Evolutionary conservation across 2,113 vertebrate genomes (phyloP), one percentile per base, ranked within the genome.

Genomic region (Excalfactoria chinensis): DNA sequence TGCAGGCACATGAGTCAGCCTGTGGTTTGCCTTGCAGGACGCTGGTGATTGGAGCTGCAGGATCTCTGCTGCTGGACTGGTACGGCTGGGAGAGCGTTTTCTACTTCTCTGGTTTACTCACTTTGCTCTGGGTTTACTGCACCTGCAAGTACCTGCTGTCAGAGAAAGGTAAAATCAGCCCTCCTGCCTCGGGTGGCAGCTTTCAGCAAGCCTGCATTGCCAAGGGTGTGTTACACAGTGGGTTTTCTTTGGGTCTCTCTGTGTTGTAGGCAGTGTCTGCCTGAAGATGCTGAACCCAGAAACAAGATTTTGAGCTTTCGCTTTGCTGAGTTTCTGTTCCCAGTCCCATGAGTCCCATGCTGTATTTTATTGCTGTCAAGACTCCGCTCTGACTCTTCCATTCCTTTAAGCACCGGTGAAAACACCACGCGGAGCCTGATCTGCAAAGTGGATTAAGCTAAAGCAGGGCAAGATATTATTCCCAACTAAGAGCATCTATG

Each of bases 41-140:
- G 0, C 95, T 99, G 95, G 95, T 99, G 97, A 99, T 98, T 0
- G 99, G 99, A 4, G 99, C 97, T 1, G 96, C 97, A 11, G 99
- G 99, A 44, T 99, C 99, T 30, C 97, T 99, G 69, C 98, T 99
- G 94, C 96, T 99, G 94, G 99, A 99, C 16, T 94, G 98, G 93
- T 99, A 98, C 0, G 98, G 98, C 90, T 99, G 99, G 99, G 98
- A 99, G 84, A 99, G 98, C 1, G 98, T 99, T 79, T 99, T 99
- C 97, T 99, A 99, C 59, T 97, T 98, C 91, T 98, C 99, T 0
- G 99, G 99, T 1, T 93, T 99, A 30, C 98, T 99, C 63, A 98
- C 99, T 4, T 91, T 99, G 82, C 96, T 99, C 41, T 99, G 99
- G 99, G 98, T 98, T 40, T 99, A 98, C 91, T 99, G 98, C 73